These are phyloP conservation scores for Drosophila paranaensis DNA, from an alignment of 2,888 invertebrate species.

Conservation along the genomic window DNA sequence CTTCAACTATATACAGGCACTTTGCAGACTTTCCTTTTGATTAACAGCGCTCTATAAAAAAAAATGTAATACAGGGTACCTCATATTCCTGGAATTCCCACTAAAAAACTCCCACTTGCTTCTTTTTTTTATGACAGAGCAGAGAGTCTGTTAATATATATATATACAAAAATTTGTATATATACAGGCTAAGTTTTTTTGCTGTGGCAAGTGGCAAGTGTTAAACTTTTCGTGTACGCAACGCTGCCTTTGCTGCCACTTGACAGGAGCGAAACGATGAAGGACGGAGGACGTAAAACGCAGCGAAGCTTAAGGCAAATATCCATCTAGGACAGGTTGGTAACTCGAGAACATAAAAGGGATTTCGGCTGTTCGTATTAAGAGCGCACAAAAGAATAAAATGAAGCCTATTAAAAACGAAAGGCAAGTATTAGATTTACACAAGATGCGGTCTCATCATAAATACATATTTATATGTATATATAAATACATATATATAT, in stretches of 20 bases:
- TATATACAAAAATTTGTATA: constrained; percentile 10
- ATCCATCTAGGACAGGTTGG: constrained; percentile 54
- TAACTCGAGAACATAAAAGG: constrained; percentile 71
- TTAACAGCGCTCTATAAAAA: not conserved
- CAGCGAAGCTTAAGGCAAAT: constrained; percentile 49
- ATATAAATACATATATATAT: not conserved
- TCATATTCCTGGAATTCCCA: not conserved
- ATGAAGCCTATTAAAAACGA: constrained; percentile 57
- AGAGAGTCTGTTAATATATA: constrained; percentile 37
- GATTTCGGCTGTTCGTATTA: constrained; percentile 35
- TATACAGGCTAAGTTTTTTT: constrained; percentile 32
- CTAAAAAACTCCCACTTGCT: not conserved
- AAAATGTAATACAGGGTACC: not conserved
- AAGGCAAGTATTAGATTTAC: constrained; percentile 54
- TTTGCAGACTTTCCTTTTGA: not conserved
- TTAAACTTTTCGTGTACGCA: constrained; percentile 60
- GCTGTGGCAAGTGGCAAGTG: constrained; percentile 54
- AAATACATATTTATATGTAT: constrained; percentile 5
- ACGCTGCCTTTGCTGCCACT: constrained; percentile 34
- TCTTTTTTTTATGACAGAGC: constrained; percentile 7
- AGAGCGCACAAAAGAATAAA: constrained; percentile 48
- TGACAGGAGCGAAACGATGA: constrained; percentile 32
- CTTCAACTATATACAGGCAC: not conserved
- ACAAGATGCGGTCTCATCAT: constrained; percentile 22
- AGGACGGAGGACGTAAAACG: not conserved